Evolutionary conservation across 2,797 vertebrate genomes (phyloP).

Genomic region (Chiloscyllium punctatum): DNA sequence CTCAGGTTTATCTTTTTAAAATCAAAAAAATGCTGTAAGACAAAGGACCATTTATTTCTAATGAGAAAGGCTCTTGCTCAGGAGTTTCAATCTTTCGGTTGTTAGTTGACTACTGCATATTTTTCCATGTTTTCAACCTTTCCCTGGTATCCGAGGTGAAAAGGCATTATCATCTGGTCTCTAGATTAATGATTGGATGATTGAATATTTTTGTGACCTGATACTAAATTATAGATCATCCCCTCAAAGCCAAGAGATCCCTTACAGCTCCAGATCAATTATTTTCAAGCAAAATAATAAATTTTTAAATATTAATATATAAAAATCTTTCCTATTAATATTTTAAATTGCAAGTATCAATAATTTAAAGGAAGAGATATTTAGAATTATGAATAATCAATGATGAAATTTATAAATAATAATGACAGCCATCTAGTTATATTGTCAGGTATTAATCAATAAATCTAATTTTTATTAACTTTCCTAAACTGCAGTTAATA

Average conservation of each 20-base stretch:
- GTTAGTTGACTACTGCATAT: neutral
- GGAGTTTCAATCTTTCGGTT: neutral
- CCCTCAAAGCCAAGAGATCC: neutral
- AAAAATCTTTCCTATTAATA: neutral
- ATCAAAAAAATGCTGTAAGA: neutral
- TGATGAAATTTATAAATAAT: neutral
- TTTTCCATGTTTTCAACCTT: neutral
- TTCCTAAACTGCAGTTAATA: neutral
- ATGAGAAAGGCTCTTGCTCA: neutral
- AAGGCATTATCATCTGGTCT: neutral
- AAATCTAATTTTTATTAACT: neutral
- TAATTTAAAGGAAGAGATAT: neutral
- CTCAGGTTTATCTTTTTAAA: too few relatives aligned
- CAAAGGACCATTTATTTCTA: too few relatives aligned
- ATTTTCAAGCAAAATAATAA: neutral
- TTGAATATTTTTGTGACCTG: too few relatives aligned
- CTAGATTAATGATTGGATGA: neutral
- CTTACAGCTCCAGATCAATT: neutral
- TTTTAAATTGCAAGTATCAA: neutral
- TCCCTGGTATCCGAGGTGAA: neutral
- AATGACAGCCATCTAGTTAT: neutral
- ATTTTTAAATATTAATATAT: neutral
- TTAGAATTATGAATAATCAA: neutral
- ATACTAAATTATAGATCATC: neutral
- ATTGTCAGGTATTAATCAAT: constrained; percentile 2